Base-by-base conservation (phyloP, 2,113 vertebrate species). In the Aviceda subcristata region DNA sequence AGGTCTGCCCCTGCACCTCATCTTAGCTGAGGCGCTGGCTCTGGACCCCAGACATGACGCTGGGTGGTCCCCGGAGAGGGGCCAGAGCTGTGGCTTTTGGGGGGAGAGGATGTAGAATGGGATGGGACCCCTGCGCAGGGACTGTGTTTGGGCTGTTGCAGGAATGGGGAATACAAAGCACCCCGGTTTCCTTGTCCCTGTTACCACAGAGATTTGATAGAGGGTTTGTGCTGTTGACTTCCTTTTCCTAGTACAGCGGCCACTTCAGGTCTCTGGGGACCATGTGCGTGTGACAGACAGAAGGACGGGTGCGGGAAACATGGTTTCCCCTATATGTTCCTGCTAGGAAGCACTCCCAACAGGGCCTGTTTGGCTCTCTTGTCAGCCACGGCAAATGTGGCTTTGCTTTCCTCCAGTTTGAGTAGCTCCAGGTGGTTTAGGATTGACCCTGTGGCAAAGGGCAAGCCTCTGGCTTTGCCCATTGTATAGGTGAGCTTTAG, bases 91-190 rank as follows among this genome's bases (percentile, higher is more conserved):
- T 72, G 27, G 12, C 15, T 74, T 91, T 69, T 53, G 10, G 2
- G 6, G 6, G 7, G 7, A 9, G 12, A n/a, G 30, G 17, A 21
- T 26, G 14, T 10, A 38, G 53, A 69, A 22, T 3, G 17, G 60
- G 21, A 29, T 48, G 43, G 46, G 34, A 94, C 12, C 2, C 30
- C 27, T 3, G 6, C 18, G 39, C 4, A 45, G 18, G n/a, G 46
- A 12, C 46, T 24, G 10, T 2, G 1, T 69, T 56, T 62, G 45
- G 53, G 13, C 18, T 67, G 34, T n/a, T 74, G 14, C 0, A 0
- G 32, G 19, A 81, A 82, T 20, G 20, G 36, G 15, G 36, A 53
- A 17, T 63, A 32, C 17, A 56, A 62, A 76, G 10, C 12, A 46
- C 63, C 4, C 7, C 24, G 62, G 72, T 30, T 64, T 64, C 15